Conservation (phyloP, 2,113 vertebrate genomes). For the Ictalurus punctatus region DNA sequence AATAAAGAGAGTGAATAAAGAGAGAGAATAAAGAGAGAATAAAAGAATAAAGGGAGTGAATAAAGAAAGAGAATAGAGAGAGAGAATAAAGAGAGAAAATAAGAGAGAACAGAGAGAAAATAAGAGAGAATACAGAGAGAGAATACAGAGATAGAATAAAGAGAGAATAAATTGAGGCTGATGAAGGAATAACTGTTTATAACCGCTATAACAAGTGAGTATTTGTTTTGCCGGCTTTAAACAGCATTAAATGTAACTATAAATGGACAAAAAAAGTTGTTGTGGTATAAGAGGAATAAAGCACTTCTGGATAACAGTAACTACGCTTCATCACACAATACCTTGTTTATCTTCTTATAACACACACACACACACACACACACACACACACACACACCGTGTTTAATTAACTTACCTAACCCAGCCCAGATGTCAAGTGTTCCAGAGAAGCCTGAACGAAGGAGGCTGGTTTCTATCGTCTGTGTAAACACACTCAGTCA, state of each 20-base stretch:
- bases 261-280: background rate
- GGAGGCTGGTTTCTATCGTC: background rate
- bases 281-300: background rate
- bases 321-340: background rate
- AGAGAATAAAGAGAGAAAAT: no score
- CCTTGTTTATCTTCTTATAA: background rate
- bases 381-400: background rate
- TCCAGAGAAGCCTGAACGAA: background rate
- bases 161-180: no score
- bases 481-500: conserved; percentile 17
- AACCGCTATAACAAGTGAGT: no score
- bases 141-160: no score
- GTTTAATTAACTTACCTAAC: background rate
- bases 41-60: no score
- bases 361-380: conserved; percentile 1
- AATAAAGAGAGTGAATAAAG: no score
- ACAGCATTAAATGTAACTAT: no score
- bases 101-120: no score
- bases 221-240: no score
- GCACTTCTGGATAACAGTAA: background rate
- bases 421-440: background rate
- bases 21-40: no score
- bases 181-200: background rate
- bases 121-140: no score
- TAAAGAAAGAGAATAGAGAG: no score